A percentile compares a stretch with the other conserved stretches of the same genome.
Conservation (phyloP, 92 coral and sea anemone species). For the Zoanthus solanderi region DNA sequence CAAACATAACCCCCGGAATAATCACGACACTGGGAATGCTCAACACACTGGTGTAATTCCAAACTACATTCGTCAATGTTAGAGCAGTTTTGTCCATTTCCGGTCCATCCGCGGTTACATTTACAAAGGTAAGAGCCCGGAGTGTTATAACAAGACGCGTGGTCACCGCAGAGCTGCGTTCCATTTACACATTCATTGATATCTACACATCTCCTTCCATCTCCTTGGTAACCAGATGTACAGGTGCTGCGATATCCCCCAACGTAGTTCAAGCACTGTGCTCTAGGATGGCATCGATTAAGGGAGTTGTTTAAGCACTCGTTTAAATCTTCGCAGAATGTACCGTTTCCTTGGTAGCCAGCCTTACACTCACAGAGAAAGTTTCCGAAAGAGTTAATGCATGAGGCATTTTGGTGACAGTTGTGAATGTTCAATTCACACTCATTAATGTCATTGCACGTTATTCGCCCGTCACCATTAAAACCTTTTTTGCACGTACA, state of each 20-base stretch:
- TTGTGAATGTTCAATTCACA: slow-evolving; percentile 44
- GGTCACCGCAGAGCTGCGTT: slow-evolving; percentile 48
- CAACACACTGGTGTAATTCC: slow-evolving; percentile 61
- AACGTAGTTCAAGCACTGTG: slow-evolving; percentile 54
- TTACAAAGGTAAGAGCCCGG: slow-evolving; percentile 68
- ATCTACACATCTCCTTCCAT: slow-evolving; percentile 64
- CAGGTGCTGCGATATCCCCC: slow-evolving; percentile 69
- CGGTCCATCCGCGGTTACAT: slow-evolving; percentile 74
- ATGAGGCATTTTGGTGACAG: slow-evolving; percentile 56
- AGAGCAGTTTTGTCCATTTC: slow-evolving; percentile 65
- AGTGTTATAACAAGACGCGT: slow-evolving; percentile 65
- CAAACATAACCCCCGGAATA: slow-evolving; percentile 67
- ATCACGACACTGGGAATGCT: slow-evolving; percentile 67
- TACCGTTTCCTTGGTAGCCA: slow-evolving; percentile 62
- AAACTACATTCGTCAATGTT: slow-evolving; percentile 69
- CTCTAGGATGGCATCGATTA: slow-evolving; percentile 68
- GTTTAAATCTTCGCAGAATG: slow-evolving; percentile 63
- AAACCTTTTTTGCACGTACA: slow-evolving; percentile 67
- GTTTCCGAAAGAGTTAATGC: slow-evolving; percentile 56
- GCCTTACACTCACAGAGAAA: slow-evolving; percentile 56
- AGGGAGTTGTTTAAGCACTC: slow-evolving; percentile 60
- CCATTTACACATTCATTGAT: slow-evolving; percentile 60
- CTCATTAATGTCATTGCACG: slow-evolving; percentile 65
- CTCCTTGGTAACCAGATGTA: slow-evolving; percentile 54
- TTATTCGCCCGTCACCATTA: slow-evolving; percentile 53